Conservation (phyloP, 2,888 invertebrate species). For the Mermis nigrescens region DNA sequence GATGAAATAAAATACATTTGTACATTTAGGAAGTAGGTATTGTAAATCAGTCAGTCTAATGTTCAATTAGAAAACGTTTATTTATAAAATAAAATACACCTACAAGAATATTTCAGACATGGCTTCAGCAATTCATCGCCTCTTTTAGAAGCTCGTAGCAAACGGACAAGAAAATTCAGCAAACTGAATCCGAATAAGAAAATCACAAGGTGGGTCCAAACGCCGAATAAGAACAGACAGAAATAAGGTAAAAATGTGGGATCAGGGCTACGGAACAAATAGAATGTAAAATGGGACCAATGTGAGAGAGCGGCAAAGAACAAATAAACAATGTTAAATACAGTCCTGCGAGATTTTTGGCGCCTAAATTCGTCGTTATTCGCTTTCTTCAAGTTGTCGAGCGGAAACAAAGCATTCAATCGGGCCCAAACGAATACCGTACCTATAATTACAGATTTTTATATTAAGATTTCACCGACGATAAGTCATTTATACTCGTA, state of each 20-base stretch:
- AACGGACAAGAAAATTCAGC: neutral
- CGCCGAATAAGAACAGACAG: neutral
- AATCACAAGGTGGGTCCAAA: neutral
- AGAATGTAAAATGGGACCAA: neutral
- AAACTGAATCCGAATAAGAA: constrained; percentile 3
- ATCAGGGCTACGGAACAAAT: neutral
- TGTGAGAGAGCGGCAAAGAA: neutral
- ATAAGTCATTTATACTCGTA: too few relatives aligned
- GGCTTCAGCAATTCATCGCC: neutral
- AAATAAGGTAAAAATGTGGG: neutral
- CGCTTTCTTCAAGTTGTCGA: neutral
- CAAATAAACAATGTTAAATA: neutral
- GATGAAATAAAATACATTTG: too few relatives aligned
- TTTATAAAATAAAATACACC: too few relatives aligned
- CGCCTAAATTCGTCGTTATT: neutral
- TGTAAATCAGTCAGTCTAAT: too few relatives aligned
- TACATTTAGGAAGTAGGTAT: too few relatives aligned
- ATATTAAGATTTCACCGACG: too few relatives aligned
- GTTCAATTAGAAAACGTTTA: too few relatives aligned
- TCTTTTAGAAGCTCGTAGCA: neutral
- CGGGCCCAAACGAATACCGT: neutral
- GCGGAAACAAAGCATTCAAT: neutral
- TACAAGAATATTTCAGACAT: neutral
- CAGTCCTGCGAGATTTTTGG: neutral
- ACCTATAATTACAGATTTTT: too few relatives aligned